Percentiles rank a stretch among this genome's conserved stretches.
phyloP scores from a whole-genome alignment of 2,113 vertebrate genomes.

The Rhabdomys dilectus region DNA sequence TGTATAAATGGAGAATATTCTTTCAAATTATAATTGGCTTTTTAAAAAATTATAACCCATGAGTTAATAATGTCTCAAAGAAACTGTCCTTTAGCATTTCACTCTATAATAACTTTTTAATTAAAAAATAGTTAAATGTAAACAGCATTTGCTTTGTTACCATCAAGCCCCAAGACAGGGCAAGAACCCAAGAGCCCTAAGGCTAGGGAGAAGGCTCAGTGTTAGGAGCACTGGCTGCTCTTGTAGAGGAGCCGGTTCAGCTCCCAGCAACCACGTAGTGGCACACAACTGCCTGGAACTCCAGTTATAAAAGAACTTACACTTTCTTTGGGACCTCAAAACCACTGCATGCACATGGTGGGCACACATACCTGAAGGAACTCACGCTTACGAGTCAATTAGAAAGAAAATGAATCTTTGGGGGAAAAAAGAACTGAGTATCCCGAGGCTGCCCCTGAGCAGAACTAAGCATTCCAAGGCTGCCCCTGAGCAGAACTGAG shows the following conservation, averaged over 20 bases:
- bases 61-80: background rate
- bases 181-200: background rate
- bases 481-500: too few species aligned
- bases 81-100: background rate
- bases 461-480: too few species aligned
- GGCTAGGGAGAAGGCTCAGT: background rate
- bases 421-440: too few species aligned
- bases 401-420: background rate
- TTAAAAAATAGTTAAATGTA: background rate
- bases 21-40: slow-evolving; percentile 28
- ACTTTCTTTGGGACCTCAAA: background rate
- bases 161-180: background rate
- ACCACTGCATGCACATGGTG: too few species aligned
- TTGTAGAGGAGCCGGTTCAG: background rate
- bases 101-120: background rate
- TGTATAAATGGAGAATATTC: background rate
- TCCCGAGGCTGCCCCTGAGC: too few species aligned
- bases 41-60: background rate
- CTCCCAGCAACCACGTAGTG: background rate
- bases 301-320: background rate
- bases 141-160: background rate
- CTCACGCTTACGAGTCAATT: background rate
- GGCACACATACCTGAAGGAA: too few species aligned
- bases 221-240: background rate
- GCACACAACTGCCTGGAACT: background rate